Percentiles rank a stretch among this genome's conserved stretches.
Conservation (phyloP, 2,888 invertebrate species). For the Synergus umbraculus region DNA sequence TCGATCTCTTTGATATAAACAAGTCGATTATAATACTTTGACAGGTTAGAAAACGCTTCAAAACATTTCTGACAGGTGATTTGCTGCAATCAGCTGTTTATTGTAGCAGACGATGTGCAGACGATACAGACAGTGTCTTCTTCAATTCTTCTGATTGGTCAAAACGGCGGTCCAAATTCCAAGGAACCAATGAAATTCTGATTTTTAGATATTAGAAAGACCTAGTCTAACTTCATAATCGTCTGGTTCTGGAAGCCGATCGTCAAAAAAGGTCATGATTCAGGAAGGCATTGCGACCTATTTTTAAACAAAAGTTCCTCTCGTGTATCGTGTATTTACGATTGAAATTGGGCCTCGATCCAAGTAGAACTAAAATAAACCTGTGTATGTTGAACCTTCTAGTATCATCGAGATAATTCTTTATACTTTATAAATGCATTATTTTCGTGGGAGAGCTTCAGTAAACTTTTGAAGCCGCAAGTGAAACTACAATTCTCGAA, state of each 20-base stretch:
- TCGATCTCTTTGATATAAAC: neutral
- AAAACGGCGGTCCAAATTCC: neutral
- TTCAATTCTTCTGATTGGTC: neutral
- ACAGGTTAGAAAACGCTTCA: neutral
- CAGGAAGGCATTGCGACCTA: slow-evolving; percentile 49
- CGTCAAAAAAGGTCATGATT: slow-evolving; percentile 36
- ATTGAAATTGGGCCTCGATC: slow-evolving; percentile 53
- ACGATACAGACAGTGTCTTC: neutral
- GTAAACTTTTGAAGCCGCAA: slow-evolving; percentile 44
- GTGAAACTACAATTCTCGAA: neutral
- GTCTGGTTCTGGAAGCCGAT: neutral
- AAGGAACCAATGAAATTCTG: neutral
- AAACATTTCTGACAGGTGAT: slow-evolving; percentile 13
- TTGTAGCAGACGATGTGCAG: slow-evolving; percentile 5
- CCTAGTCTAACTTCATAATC: slow-evolving; percentile 19
- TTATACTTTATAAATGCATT: slow-evolving; percentile 60
- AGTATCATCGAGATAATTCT: slow-evolving; percentile 66
- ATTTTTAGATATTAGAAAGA: neutral
- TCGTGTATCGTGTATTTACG: slow-evolving; percentile 45
- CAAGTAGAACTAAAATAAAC: slow-evolving; percentile 67
- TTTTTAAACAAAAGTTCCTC: slow-evolving; percentile 53
- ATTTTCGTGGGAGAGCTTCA: slow-evolving; percentile 41
- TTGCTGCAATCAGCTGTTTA: neutral
- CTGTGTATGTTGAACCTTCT: slow-evolving; percentile 53
- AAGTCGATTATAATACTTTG: neutral